Evolutionary conservation across 2,888 invertebrate species (phyloP).

Genomic region (Minunthozetes semirufus): DNA sequence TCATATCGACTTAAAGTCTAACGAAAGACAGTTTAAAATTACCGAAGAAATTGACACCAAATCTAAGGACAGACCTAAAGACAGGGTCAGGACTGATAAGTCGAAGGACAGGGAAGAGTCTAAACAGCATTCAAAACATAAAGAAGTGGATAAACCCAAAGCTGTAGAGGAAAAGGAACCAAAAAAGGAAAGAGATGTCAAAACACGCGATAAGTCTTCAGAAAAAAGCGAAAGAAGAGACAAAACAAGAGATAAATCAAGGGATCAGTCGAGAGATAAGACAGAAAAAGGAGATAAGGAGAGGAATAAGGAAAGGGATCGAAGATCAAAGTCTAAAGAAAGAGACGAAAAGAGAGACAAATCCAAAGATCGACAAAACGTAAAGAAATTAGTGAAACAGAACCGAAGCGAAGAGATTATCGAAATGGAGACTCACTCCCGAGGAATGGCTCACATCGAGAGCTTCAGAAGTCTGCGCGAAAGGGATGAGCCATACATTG

Average conservation of each 20-base stretch:
- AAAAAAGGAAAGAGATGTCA: not conserved
- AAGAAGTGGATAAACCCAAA: not conserved
- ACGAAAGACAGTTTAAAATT: too few species aligned
- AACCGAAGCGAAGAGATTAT: not conserved
- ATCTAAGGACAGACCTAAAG: too few species aligned
- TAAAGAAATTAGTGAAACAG: conserved; percentile 3
- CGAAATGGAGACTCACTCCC: not conserved
- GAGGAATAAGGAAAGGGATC: not conserved
- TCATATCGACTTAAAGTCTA: too few species aligned
- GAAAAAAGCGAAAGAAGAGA: not conserved
- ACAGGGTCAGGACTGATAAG: not conserved
- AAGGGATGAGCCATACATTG: not conserved
- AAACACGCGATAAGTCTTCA: too few species aligned
- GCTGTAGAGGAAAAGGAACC: not conserved
- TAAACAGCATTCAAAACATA: not conserved
- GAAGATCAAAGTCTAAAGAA: not conserved
- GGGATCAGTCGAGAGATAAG: not conserved
- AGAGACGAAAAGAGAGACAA: not conserved
- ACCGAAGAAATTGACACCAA: too few species aligned
- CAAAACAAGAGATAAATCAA: not conserved
- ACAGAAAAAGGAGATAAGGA: not conserved
- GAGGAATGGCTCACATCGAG: not conserved
- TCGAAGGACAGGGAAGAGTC: not conserved
- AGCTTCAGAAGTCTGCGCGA: not conserved
- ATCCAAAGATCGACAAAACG: not conserved